A percentile compares a stretch with the other conserved stretches of the same genome.
phyloP scores from a whole-genome alignment of 2,113 vertebrate species.

The Elephas maximus region DNA sequence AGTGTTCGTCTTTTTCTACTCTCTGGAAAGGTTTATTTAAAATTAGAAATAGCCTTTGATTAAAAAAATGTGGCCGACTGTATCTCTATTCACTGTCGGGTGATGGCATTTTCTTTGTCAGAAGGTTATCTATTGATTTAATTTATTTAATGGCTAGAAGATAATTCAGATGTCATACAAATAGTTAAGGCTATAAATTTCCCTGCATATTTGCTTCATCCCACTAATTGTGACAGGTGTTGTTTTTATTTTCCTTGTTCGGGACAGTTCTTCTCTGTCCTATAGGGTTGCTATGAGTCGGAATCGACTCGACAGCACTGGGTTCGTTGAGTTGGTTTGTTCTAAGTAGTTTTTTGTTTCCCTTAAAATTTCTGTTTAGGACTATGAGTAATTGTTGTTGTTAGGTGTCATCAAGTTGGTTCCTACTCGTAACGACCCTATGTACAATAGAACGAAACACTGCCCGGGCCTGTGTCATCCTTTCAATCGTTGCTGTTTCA shows the following conservation, averaged over 20 bases:
- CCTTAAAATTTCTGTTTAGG: conserved; percentile 54
- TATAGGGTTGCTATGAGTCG: too few species aligned
- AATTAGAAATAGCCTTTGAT: neutral
- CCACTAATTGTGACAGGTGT: neutral
- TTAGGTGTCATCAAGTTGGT: too few species aligned
- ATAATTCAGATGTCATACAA: neutral
- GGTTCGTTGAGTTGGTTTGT: neutral
- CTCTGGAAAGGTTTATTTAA: conserved; percentile 40
- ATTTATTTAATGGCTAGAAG: neutral
- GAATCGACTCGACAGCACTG: too few species aligned
- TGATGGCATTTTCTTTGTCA: neutral
- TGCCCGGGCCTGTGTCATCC: too few species aligned
- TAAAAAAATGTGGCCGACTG: neutral
- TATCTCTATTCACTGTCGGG: neutral
- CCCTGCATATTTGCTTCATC: neutral
- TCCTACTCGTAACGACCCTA: too few species aligned
- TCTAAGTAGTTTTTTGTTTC: conserved; percentile 59
- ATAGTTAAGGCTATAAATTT: conserved; percentile 15
- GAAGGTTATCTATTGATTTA: neutral
- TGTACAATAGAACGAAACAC: neutral
- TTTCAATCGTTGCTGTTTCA: too few species aligned
- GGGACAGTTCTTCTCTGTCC: too few species aligned
- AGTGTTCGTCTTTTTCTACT: neutral
- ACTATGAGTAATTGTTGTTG: neutral
- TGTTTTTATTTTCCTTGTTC: conserved; percentile 53